Conservation (phyloP, 2,888 invertebrate genomes). For the Drosophila nr. perissopoda region DNA sequence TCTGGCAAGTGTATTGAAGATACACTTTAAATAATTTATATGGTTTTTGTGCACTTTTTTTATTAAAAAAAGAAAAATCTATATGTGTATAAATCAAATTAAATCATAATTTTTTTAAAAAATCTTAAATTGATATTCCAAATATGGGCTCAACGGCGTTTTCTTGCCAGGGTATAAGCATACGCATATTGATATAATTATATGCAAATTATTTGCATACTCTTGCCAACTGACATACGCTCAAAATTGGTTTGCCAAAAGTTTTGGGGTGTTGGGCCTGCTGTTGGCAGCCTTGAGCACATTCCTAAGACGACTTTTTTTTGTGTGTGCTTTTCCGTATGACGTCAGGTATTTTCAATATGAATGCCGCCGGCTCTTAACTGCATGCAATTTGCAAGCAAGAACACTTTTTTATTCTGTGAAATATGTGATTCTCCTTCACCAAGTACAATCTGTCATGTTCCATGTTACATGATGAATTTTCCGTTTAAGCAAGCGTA, state of each 20-base stretch:
- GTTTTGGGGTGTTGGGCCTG: background rate
- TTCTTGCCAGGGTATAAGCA: constrained; percentile 8
- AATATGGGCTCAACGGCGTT: background rate
- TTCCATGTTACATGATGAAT: constrained; percentile 53
- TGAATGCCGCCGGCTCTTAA: constrained; percentile 5
- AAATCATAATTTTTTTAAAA: background rate
- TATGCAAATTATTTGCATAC: constrained; percentile 60
- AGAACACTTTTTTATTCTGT: constrained; percentile 15
- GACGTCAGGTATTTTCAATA: constrained; percentile 18
- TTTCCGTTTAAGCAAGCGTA: constrained; percentile 78
- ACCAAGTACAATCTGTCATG: constrained; percentile 38
- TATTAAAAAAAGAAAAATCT: background rate
- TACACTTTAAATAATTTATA: background rate
- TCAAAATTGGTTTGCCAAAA: constrained; percentile 25
- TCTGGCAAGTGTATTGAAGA: background rate
- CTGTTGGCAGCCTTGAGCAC: background rate
- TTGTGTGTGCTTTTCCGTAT: background rate
- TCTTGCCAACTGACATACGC: constrained; percentile 38
- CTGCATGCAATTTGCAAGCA: constrained; percentile 51
- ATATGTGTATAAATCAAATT: no score
- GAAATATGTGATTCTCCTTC: constrained; percentile 14
- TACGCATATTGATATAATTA: constrained; percentile 9
- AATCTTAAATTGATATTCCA: no score
- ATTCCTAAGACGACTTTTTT: background rate
- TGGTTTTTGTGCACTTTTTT: background rate